Base-by-base conservation (phyloP, 2,888 invertebrate genomes). In the Cephus pulcher region DNA sequence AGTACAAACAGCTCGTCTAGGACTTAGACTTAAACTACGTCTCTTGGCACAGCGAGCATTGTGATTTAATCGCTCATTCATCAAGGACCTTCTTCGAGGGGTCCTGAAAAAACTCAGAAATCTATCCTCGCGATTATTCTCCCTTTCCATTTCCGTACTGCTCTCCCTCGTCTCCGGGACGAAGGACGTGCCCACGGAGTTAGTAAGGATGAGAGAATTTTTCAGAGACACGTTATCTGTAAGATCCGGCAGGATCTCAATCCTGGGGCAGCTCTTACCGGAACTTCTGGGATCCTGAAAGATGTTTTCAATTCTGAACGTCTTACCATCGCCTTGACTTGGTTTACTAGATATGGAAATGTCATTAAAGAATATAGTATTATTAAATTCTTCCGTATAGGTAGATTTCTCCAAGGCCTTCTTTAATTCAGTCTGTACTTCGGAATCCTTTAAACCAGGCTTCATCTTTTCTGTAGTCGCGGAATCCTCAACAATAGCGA, bases 231-330 rank as follows among this genome's bases (percentile, higher is more conserved):
- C 15, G 30, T 83, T 79, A 34, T 83, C 81, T 12, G 56, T 74
- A 11, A 81, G 73, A 77, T 84, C 79, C 23, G 74, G 76, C 34
- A 81, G 34, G 23, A 78, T 81, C 34, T 86, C 83, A 15, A 80
- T 77, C 30, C 75, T 82, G n/a, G 82, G 73, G 40, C 75, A 76
- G n/a, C 32, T 78, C 70, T 80, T 83, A 12, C 79, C 69, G 0
- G 68, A 70, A 70, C 82, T 82, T 34, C 79, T 83, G 32, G 87
- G 84, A 73, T 88, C 87, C 40, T 86, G 83, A 73, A 89, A 88
- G 69, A 89, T 88, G 79, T 89, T 89, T 75, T 89, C 88, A 76
- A 89, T 88, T 75, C 88, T 86, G 69, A 90, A 89, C 6, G 86
- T 84, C 69, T 83, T 85, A 32, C 81, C 81, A 69, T 89, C 89